A percentile compares a stretch with the other conserved stretches of the same genome.
phyloP scores from a whole-genome alignment of 2,113 vertebrate genomes.

The Rhinopomastus cyanomelas region DNA sequence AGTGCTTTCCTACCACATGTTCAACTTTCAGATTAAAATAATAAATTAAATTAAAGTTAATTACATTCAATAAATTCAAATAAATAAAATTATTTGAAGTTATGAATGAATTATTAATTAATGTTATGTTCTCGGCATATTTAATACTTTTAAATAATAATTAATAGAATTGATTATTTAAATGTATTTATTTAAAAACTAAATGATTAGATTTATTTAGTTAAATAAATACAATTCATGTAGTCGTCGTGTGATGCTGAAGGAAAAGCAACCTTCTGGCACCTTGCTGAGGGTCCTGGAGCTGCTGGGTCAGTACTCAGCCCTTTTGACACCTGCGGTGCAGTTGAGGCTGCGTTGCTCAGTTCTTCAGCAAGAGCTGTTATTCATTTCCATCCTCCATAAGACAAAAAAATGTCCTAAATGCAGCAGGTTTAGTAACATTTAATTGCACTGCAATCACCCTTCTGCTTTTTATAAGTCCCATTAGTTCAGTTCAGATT shows the following conservation, averaged over 20 bases:
- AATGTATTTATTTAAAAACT: no score
- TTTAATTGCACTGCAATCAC: neutral
- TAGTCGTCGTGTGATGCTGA: neutral
- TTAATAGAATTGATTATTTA: no score
- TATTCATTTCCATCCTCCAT: neutral
- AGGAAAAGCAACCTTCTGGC: neutral
- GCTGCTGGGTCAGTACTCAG: neutral
- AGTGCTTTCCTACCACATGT: neutral
- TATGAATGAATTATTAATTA: no score
- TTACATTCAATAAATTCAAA: no score
- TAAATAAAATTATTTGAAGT: no score
- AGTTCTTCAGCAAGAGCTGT: neutral
- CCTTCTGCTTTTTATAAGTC: neutral
- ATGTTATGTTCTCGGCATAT: no score
- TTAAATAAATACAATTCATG: no score
- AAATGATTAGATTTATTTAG: no score
- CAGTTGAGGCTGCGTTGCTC: neutral
- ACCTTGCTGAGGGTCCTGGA: neutral
- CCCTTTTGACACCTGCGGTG: neutral
- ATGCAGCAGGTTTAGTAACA: neutral
- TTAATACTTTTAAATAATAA: no score
- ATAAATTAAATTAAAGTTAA: no score
- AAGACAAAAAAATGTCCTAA: neutral
- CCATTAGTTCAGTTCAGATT: neutral
- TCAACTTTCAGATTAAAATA: neutral